A percentile compares a stretch with the other conserved stretches of the same genome.
These are phyloP conservation scores for Colletes latitarsis DNA, from an alignment of 1,140 invertebrate genomes.

Conservation along the genomic window DNA sequence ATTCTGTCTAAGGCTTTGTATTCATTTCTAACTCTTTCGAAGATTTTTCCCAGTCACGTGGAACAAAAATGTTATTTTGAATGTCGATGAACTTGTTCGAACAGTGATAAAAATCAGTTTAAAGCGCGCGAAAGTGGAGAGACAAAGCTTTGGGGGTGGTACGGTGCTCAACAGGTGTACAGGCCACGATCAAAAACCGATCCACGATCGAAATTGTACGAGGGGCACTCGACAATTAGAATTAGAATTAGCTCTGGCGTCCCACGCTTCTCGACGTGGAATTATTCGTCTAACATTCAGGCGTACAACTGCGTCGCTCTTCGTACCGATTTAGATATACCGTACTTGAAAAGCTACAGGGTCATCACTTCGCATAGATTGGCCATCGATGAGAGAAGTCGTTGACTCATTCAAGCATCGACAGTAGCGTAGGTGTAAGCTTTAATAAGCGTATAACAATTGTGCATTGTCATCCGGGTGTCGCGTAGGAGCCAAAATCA, in stretches of 20 bases:
- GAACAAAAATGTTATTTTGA: too few relatives aligned
- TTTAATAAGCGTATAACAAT: conserved; percentile 25
- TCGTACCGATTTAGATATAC: conserved; percentile 55
- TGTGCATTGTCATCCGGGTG: not conserved
- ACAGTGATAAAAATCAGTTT: too few relatives aligned
- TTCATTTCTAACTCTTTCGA: too few relatives aligned
- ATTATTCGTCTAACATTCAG: conserved; percentile 36
- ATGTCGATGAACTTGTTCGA: too few relatives aligned
- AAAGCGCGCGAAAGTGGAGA: not conserved
- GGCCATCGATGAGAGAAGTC: conserved; percentile 46
- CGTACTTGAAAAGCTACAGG: conserved; percentile 56
- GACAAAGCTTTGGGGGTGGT: too few relatives aligned
- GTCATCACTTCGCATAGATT: conserved; percentile 40
- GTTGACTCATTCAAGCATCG: conserved; percentile 48
- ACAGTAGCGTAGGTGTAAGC: not conserved
- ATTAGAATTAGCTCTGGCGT: conserved; percentile 24
- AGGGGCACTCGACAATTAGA: conserved; percentile 8
- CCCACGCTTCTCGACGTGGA: conserved; percentile 16
- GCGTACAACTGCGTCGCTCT: conserved; percentile 28
- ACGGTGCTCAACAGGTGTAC: not conserved
- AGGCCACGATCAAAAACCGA: not conserved
- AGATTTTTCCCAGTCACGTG: too few relatives aligned
- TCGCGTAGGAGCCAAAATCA: conserved; percentile 24
- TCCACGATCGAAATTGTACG: not conserved
- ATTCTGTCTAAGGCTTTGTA: too few relatives aligned